Base-by-base conservation (phyloP, 2,888 invertebrate species). In the Pammene fasciana region DNA sequence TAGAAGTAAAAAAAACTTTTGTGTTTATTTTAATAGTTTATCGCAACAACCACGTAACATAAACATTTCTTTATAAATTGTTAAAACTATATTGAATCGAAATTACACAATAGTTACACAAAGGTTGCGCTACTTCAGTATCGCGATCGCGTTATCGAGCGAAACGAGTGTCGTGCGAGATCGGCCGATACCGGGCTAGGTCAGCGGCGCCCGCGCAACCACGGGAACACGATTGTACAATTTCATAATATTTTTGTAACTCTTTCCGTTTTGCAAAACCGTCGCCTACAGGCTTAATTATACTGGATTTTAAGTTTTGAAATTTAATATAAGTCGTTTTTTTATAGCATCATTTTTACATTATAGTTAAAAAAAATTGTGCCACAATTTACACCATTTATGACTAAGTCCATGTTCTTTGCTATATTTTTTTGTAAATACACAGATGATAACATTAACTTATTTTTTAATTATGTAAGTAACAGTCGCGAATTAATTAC, bases 161-260 rank as follows among this genome's bases (percentile, higher is more conserved):
- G 54, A 65, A 70, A 70, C 65, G 70, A 70, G 70, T 70, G 70
- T 70, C 70, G 70, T 70, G 70, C 70, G 70, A 70, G 70, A 70
- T 70, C 65, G 41, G 8, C 18, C 52, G 70, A 70, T 70, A 70
- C 45, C 43, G 54, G 54, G 59, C 65, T 57, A 36, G 64, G 59
- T 43, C 65, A 10, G 43, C 43, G 43, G 50, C 8, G 41, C 48
- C 50, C 6, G 65, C 46, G 70, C 70, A 70, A 70, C 65, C 60
- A 65, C 70, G 70, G 70, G 70, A 70, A 65, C 70, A 70, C 60
- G 70, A 60, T n/a, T 65, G 26, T 26, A 36, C 26, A 34, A 55
- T 70, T 70, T 59, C 65, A 54, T 48, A 59, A 70, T 46, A 34
- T 70, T 65, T 54, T 59, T 70, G 65, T 70, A 65, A 65, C 65